Evolutionary conservation across 2,113 vertebrate species (phyloP).

Genomic region (Lepus timidus): DNA sequence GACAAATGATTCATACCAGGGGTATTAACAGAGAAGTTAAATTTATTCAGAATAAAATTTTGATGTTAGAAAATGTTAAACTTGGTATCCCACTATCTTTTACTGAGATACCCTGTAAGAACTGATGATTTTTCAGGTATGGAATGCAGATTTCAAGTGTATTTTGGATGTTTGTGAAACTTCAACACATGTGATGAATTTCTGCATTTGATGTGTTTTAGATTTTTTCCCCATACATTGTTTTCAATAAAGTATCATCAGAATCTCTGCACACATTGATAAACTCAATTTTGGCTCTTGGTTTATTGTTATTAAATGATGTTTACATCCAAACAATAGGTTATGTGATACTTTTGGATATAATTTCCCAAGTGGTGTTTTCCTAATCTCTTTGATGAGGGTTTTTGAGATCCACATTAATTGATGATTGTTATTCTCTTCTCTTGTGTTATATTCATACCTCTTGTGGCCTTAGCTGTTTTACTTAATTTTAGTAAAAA

Average conservation of each 20-base stretch:
- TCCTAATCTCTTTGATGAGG: background rate
- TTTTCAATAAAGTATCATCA: background rate
- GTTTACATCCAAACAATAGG: background rate
- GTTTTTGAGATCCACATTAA: background rate
- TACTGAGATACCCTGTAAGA: background rate
- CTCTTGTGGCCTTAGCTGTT: background rate
- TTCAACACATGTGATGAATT: background rate
- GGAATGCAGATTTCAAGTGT: background rate
- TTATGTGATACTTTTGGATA: background rate
- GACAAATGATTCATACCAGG: background rate
- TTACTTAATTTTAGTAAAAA: background rate
- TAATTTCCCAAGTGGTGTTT: background rate
- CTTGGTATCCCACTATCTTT: background rate
- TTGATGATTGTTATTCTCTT: background rate
- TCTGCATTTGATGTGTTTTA: background rate
- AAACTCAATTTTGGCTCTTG: background rate
- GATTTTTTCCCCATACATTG: background rate
- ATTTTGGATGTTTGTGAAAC: background rate
- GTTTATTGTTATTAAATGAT: constrained; percentile 8
- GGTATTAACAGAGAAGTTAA: background rate
- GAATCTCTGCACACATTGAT: background rate
- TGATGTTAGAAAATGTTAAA: background rate
- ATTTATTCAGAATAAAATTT: background rate
- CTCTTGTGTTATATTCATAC: background rate
- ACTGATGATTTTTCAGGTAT: background rate